Evolutionary conservation across 2,888 invertebrate species (phyloP), one percentile per base, ranked within the genome.

Genomic region (Drosophila meridionalis): DNA sequence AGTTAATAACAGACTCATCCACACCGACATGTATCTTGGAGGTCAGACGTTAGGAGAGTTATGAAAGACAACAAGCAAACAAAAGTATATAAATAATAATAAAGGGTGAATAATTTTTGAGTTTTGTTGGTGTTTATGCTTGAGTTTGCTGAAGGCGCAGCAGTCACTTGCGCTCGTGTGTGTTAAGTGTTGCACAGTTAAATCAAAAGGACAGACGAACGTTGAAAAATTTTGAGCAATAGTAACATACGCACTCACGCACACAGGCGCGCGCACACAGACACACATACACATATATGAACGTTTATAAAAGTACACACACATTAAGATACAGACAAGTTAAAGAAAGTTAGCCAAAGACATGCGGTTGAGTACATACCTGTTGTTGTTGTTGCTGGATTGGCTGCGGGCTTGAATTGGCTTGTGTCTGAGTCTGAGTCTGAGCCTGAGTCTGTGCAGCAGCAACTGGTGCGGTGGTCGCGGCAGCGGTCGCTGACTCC

Each of bases 341-440:
- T 77, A 53, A 61, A 55, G 63, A 30, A 72, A 80, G 53, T 75
- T 76, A 42, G 45, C 38, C 40, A 62, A 74, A 82, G 66, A 85
- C 89, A 76, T 85, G 88, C 77, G 69, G 69, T 76, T 43, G 53
- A 45, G 14, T 66, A 91, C 91, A 84, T 91, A 91, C 90, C 90
- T 91, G 91, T 73, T 84, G 91, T 60, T 84, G 91, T 60, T 80
- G 78, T 61, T 38, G 72, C 58, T 59, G 73, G 30, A 43, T 40
- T 50, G 60, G 45, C 32, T 63, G 68, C 43, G 64, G 60, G 48
- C 34, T 61, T 32, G 76, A 11, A 43, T 45, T 42, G 50, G 43
- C 12, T 38, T 73, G 79, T 56, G 82, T 69, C 60, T 74, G 76
- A 42, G 76, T 69, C 71, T 82, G 82, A 2, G 80, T 69, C 60